These are phyloP conservation scores for Pedionomus torquatus DNA, from an alignment of 2,113 vertebrate genomes.

Conservation along the genomic window DNA sequence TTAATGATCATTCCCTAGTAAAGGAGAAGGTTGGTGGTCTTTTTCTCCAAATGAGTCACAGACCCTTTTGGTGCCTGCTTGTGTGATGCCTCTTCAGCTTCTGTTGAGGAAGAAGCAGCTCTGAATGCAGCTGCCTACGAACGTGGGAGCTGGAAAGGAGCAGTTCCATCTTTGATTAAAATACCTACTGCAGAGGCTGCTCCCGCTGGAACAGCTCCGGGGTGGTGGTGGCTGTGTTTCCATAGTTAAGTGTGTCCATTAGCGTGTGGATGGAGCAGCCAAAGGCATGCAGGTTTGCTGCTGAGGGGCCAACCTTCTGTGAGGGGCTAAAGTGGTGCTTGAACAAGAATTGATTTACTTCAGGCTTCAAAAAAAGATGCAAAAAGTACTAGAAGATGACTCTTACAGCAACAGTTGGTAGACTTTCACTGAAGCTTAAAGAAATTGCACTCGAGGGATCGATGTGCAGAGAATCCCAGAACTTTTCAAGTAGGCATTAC, in stretches of 20 bases:
- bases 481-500: neutral
- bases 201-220: neutral
- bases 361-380: neutral
- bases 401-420: neutral
- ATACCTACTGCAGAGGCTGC: neutral
- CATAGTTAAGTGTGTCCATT: neutral
- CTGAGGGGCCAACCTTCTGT: constrained; percentile 18
- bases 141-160: neutral
- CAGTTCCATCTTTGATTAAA: neutral
- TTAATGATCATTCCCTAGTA: neutral
- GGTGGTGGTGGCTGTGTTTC: neutral
- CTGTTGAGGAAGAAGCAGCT: neutral
- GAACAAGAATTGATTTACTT: neutral
- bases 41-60: neutral
- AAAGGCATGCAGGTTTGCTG: neutral
- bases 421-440: constrained; percentile 2
- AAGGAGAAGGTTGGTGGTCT: neutral
- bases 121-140: neutral
- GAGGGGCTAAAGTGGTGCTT: constrained; percentile 34
- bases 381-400: neutral
- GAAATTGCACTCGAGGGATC: neutral
- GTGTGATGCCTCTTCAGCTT: neutral
- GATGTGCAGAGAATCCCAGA: neutral
- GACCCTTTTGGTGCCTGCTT: neutral
- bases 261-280: neutral